These are phyloP conservation scores for Helobdella robusta DNA, from an alignment of 2,888 invertebrate species.

Conservation along the genomic window DNA sequence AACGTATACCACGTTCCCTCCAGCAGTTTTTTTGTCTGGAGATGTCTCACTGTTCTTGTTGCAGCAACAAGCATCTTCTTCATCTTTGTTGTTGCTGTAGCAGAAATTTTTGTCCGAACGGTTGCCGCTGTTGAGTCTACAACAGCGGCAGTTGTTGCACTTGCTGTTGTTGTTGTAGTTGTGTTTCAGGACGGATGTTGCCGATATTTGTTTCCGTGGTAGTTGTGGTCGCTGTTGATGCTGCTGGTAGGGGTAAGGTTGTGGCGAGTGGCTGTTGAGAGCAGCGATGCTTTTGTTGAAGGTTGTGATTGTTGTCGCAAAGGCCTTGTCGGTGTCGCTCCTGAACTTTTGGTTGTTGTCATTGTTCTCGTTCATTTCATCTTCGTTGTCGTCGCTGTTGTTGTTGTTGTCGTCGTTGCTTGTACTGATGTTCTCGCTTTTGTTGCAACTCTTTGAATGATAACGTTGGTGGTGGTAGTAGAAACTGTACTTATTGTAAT, in stretches of 20 bases:
- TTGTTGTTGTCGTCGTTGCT: constrained; percentile 7
- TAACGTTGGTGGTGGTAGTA: no score
- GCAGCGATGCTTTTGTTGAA: no score
- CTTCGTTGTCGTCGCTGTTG: background rate
- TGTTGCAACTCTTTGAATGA: background rate
- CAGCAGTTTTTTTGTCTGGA: background rate
- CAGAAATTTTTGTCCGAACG: background rate
- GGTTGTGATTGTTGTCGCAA: no score
- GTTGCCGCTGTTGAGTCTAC: background rate
- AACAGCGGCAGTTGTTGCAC: background rate
- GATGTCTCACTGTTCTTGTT: background rate
- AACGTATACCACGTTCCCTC: background rate
- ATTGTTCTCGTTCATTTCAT: background rate
- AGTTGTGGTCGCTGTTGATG: background rate
- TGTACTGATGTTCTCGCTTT: background rate
- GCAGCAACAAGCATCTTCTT: background rate
- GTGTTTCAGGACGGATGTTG: background rate
- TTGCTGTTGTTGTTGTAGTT: background rate
- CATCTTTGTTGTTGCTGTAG: background rate
- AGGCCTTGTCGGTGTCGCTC: background rate
- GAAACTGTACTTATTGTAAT: no score
- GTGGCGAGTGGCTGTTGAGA: no score
- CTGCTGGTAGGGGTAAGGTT: background rate
- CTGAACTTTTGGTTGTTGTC: background rate
- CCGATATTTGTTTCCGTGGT: background rate